These are phyloP conservation scores for Mellilla xanthometata DNA, from an alignment of 2,888 invertebrate genomes.

Conservation along the genomic window DNA sequence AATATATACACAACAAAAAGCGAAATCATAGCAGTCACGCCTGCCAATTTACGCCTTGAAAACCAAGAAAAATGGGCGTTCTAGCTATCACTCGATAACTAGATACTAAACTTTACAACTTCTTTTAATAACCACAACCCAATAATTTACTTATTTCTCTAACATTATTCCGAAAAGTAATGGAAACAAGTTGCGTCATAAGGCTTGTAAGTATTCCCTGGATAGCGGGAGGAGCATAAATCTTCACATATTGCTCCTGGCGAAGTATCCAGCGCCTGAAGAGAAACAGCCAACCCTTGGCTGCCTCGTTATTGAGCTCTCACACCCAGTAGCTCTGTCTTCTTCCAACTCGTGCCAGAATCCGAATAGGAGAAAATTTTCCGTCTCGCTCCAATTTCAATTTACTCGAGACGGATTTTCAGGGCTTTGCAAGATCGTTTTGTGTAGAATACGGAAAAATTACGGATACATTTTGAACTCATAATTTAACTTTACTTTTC, in stretches of 20 bases:
- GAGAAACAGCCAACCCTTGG: conserved; percentile 82
- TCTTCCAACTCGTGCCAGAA: conserved; percentile 44
- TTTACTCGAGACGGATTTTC: conserved; percentile 82
- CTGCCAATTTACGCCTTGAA: too few relatives aligned
- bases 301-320: conserved; percentile 82
- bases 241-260: conserved; percentile 76
- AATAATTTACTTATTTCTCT: conserved; percentile 19
- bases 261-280: conserved; percentile 63
- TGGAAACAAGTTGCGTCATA: conserved; percentile 65
- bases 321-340: conserved; percentile 65
- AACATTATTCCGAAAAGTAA: conserved; percentile 50
- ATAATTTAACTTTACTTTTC: too few relatives aligned
- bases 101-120: background rate
- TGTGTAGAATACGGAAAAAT: conserved; percentile 33
- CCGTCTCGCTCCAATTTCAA: conserved; percentile 79
- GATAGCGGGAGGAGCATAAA: conserved; percentile 69
- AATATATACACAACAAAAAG: too few relatives aligned
- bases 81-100: too few relatives aligned
- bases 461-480: too few relatives aligned
- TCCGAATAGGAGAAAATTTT: conserved; percentile 34
- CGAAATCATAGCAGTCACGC: too few relatives aligned
- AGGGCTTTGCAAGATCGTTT: conserved; percentile 71
- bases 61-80: too few relatives aligned
- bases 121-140: conserved; percentile 24
- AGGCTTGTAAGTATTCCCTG: conserved; percentile 61